These are phyloP conservation scores for Indicator maculatus DNA, from an alignment of 2,113 vertebrate genomes.

Conservation along the genomic window DNA sequence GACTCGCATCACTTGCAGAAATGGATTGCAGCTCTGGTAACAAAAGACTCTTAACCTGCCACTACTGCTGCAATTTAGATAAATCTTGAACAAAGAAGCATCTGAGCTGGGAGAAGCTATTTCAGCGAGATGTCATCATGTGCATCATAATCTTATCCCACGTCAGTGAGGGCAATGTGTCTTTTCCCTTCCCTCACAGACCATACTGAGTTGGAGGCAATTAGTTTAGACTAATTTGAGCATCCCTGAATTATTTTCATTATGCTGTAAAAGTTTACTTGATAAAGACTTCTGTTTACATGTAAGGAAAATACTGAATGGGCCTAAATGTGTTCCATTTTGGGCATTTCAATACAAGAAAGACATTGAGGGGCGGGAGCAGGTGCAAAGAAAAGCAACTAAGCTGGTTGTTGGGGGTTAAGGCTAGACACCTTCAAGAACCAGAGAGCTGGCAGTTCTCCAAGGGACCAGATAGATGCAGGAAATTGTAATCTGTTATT, in stretches of 20 bases:
- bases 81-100: neutral
- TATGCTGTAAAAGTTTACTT: neutral
- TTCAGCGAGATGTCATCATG: fast-evolving
- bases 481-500: no score
- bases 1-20: neutral
- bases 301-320: neutral
- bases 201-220: neutral
- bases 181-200: neutral
- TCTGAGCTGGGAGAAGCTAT: neutral
- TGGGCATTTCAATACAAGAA: no score
- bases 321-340: neutral
- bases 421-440: no score
- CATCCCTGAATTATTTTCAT: neutral
- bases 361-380: no score
- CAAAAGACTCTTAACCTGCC: neutral
- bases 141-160: neutral
- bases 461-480: no score
- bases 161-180: neutral
- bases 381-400: no score
- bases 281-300: neutral
- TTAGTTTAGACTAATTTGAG: neutral
- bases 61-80: neutral
- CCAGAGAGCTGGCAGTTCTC: no score
- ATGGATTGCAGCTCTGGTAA: neutral
- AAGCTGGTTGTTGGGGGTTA: no score